These are phyloP conservation scores for Melitaea cinxia DNA, from an alignment of 1,140 invertebrate genomes.

Conservation along the genomic window DNA sequence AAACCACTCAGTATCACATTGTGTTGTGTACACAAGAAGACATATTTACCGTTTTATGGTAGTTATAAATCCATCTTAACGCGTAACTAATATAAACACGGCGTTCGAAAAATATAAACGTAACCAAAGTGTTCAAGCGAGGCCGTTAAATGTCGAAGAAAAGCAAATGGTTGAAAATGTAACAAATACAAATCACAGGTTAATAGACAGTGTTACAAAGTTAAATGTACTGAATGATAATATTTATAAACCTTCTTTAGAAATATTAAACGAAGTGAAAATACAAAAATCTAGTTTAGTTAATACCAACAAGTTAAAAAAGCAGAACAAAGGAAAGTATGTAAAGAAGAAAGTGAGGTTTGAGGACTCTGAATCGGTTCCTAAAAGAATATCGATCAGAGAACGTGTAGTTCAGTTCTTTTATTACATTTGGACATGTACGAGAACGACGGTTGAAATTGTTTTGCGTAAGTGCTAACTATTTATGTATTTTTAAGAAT, in stretches of 20 bases:
- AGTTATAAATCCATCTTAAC: slow-evolving; percentile 22
- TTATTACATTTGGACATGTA: slow-evolving; percentile 56
- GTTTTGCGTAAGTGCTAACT: slow-evolving; percentile 55
- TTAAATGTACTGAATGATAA: slow-evolving; percentile 41
- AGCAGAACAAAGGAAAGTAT: slow-evolving; percentile 44
- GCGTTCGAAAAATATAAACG: slow-evolving; percentile 42
- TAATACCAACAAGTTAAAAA: slow-evolving; percentile 48
- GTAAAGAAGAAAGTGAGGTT: slow-evolving; percentile 69
- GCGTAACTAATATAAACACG: slow-evolving; percentile 40
- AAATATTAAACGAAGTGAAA: slow-evolving; percentile 53
- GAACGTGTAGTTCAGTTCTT: slow-evolving; percentile 59
- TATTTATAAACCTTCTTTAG: slow-evolving; percentile 36
- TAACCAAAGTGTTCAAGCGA: slow-evolving; percentile 34
- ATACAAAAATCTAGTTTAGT: slow-evolving; percentile 57
- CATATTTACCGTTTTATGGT: slow-evolving; percentile 19
- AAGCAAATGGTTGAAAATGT: slow-evolving; percentile 52
- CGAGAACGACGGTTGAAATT: slow-evolving; percentile 49
- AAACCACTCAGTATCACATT: slow-evolving; percentile 48
- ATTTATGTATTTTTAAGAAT: slow-evolving; percentile 12
- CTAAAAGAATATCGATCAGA: slow-evolving; percentile 48
- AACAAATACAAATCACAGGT: slow-evolving; percentile 31
- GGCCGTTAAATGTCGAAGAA: slow-evolving; percentile 39
- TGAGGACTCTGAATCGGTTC: slow-evolving; percentile 44
- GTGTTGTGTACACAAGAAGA: slow-evolving; percentile 45
- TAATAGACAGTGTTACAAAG: slow-evolving; percentile 26